Conservation (phyloP, 2,797 vertebrate genomes). For the Onychomys torridus region DNA sequence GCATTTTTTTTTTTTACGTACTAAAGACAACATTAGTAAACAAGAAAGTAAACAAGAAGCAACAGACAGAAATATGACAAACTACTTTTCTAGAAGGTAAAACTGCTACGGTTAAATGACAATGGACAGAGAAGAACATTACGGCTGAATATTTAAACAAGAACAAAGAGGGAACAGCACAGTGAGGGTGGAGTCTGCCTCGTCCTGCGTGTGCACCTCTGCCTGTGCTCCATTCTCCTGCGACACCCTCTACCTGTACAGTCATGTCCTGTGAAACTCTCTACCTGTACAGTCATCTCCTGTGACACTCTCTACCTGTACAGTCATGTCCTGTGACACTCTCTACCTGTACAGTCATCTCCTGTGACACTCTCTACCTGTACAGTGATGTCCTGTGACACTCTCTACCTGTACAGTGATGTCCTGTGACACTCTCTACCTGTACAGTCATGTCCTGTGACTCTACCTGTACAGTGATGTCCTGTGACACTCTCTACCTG, state of each 20-base stretch:
- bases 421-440: too few species aligned
- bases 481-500: not conserved
- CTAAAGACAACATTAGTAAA: constrained; percentile 90
- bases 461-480: too few species aligned
- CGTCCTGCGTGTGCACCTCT: not conserved
- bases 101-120: constrained; percentile 74
- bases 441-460: too few species aligned
- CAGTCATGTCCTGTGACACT: not conserved
- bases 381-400: too few species aligned
- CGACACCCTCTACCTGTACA: not conserved
- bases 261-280: not conserved
- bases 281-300: not conserved
- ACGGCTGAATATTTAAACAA: constrained; percentile 33
- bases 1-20: constrained; percentile 88
- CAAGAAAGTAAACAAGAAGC: constrained; percentile 87
- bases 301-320: not conserved
- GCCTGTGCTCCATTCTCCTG: not conserved
- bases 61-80: constrained; percentile 84
- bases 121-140: constrained; percentile 55
- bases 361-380: too few species aligned
- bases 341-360: not conserved
- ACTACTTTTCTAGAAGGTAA: constrained; percentile 68
- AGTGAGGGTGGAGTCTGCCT: not conserved
- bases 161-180: constrained; percentile 33
- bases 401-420: too few species aligned